Percentiles rank a stretch among this genome's conserved stretches.
These are phyloP conservation scores for Trematomus loennbergii DNA, from an alignment of 2,113 vertebrate genomes.

Conservation along the genomic window DNA sequence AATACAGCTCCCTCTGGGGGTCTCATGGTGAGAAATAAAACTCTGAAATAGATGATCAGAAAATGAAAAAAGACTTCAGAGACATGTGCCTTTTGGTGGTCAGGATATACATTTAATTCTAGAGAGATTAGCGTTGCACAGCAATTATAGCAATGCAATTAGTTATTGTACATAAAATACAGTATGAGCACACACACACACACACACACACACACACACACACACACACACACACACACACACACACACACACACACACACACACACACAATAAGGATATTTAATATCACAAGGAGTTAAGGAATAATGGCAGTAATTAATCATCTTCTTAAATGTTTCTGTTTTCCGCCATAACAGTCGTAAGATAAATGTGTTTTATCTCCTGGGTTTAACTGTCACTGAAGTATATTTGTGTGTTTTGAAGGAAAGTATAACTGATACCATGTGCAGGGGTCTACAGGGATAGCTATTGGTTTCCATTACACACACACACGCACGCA, in stretches of 20 bases:
- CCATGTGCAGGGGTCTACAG: conserved; percentile 53
- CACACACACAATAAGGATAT: no score
- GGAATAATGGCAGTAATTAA: conserved; percentile 38
- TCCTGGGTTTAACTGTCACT: conserved; percentile 42
- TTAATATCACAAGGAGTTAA: not conserved
- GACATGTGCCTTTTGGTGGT: not conserved
- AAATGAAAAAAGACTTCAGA: conserved; percentile 16
- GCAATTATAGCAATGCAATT: not conserved
- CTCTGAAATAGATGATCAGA: conserved; percentile 24
- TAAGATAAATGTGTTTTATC: conserved; percentile 49
- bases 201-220: no score
- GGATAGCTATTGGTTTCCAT: conserved; percentile 40
- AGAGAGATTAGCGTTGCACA: not conserved
- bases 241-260: no score
- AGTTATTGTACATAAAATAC: not conserved
- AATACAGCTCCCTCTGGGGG: not conserved
- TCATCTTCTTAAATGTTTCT: conserved; percentile 26
- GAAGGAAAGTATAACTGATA: conserved; percentile 37
- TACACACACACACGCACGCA: conserved; percentile 16
- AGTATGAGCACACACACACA: not conserved
- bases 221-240: not conserved
- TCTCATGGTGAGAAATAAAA: conserved; percentile 6
- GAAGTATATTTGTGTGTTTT: conserved; percentile 50
- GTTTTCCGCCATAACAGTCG: conserved; percentile 15
- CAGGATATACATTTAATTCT: conserved; percentile 6